These are phyloP conservation scores for Epinephelus coioides DNA, from an alignment of 2,797 vertebrate genomes.

Conservation along the genomic window DNA sequence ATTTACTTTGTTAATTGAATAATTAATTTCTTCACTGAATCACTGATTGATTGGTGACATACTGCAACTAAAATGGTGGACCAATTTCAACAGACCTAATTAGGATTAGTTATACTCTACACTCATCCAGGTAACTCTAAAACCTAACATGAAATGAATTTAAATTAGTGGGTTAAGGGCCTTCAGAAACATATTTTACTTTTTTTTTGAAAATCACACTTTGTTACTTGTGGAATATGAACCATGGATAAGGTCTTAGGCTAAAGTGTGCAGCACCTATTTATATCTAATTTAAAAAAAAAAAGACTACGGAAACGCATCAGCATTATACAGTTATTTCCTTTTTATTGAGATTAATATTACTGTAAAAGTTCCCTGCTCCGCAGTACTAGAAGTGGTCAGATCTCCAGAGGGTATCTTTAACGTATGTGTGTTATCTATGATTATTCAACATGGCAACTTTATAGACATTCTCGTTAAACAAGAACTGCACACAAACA, in stretches of 20 bases:
- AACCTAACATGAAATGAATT: not conserved
- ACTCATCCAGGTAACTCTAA: constrained; percentile 23
- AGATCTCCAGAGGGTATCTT: not conserved
- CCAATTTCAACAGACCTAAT: constrained; percentile 27
- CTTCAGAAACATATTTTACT: not conserved
- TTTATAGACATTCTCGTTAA: too few species aligned
- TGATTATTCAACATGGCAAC: too few species aligned
- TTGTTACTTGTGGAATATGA: not conserved
- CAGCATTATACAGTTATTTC: too few species aligned
- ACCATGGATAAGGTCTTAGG: not conserved
- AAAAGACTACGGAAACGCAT: not conserved
- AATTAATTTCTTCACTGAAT: constrained; percentile 18
- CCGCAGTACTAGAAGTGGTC: too few species aligned
- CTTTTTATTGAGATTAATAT: not conserved
- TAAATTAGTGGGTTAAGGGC: not conserved
- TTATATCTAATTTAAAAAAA: not conserved
- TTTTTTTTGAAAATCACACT: constrained; percentile 1
- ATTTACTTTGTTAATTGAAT: not conserved
- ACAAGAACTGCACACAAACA: too few species aligned
- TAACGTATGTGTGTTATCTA: not conserved
- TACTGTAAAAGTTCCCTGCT: not conserved
- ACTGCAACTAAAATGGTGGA: constrained; percentile 27
- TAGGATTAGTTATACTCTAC: constrained; percentile 19
- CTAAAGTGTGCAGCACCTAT: not conserved
- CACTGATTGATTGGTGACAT: constrained; percentile 7